Evolutionary conservation across 2,797 vertebrate species (phyloP).

Genomic region (Neosilurus mollespiculum): DNA sequence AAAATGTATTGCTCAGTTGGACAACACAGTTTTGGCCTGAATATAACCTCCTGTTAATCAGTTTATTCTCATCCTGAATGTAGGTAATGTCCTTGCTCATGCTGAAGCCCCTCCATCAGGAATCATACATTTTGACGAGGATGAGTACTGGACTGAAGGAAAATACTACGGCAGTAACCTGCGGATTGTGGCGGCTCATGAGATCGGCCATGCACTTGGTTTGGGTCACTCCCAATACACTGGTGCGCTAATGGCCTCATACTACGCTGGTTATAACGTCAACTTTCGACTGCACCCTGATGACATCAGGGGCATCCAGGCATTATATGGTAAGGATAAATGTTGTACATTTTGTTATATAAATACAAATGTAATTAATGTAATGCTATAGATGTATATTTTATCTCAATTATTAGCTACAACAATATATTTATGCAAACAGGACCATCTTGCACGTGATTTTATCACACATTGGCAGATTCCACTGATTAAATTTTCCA

Average conservation of each 20-base stretch:
- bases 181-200: constrained; percentile 88
- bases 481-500: not conserved
- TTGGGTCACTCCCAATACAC: constrained; percentile 83
- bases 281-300: constrained; percentile 81
- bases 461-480: not conserved
- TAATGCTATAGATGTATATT: too few relatives aligned
- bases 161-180: constrained; percentile 79
- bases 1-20: not conserved
- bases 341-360: not conserved
- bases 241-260: constrained; percentile 81
- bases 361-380: not conserved
- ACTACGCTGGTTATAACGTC: constrained; percentile 78
- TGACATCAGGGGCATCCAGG: constrained; percentile 83
- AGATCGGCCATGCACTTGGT: constrained; percentile 87
- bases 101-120: constrained; percentile 84
- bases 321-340: constrained; percentile 78
- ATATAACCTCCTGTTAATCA: not conserved
- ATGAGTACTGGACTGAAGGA: constrained; percentile 86
- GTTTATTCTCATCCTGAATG: not conserved
- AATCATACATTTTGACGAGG: constrained; percentile 86
- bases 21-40: not conserved
- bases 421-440: not conserved
- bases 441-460: not conserved
- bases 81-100: constrained; percentile 84
- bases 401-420: not conserved